These are phyloP conservation scores for Oryctolagus cuniculus DNA, from an alignment of 2,113 vertebrate genomes.

Conservation along the genomic window DNA sequence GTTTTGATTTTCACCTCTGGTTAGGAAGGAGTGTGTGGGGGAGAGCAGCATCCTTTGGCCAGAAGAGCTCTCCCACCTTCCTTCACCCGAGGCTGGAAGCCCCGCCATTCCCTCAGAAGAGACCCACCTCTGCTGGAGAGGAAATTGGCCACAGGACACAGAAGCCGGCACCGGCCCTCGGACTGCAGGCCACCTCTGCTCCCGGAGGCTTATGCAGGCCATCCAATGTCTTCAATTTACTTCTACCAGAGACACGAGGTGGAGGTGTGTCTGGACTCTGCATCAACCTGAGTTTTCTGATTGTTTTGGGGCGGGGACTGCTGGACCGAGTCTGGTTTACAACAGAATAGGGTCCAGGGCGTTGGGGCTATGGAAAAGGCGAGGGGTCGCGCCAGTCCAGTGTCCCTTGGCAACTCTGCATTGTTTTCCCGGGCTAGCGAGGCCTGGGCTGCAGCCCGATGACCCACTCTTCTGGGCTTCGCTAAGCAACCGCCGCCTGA, in stretches of 20 bases:
- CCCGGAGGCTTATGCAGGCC: neutral
- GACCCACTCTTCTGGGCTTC: neutral
- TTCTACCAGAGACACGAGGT: neutral
- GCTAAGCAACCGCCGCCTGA: constrained; percentile 28
- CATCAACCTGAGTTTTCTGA: neutral
- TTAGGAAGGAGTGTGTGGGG: neutral
- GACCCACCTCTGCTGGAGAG: neutral
- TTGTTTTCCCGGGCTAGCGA: constrained; percentile 41
- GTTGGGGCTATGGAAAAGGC: neutral
- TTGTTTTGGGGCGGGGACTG: neutral
- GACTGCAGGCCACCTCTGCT: neutral
- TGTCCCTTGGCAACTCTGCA: neutral
- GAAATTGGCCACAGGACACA: neutral
- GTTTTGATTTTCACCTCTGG: neutral
- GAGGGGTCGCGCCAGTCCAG: neutral
- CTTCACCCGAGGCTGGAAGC: neutral
- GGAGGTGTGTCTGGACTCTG: neutral
- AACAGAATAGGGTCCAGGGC: neutral
- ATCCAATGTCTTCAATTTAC: neutral
- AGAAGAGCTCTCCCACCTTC: neutral
- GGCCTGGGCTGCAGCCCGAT: neutral
- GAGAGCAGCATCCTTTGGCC: neutral
- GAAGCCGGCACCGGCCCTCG: neutral
- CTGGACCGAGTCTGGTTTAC: neutral
- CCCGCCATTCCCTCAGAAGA: neutral